Base-by-base conservation (phyloP, 2,797 vertebrate genomes). In the Tinamus major region DNA sequence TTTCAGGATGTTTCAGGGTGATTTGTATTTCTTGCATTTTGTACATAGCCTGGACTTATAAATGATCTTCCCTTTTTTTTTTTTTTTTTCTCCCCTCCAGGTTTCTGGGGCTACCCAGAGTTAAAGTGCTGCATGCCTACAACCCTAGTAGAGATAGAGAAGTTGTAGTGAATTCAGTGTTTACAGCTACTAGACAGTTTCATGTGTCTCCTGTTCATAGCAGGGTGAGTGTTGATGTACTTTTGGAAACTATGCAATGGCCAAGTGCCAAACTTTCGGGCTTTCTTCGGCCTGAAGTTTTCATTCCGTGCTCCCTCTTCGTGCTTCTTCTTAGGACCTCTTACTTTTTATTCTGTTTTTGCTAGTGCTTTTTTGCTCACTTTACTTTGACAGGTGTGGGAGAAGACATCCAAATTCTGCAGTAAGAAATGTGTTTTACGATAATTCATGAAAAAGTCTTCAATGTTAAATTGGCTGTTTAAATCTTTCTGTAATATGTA, bases 121-220 rank as follows among this genome's bases (percentile, higher is more conserved):
- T 98, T 96, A 99, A 99, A 98, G 98, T 98, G 88, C 98, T 99
- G 94, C 97, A 98, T 97, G 98, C 98, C 90, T 98, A 99, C 97
- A 99, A 99, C 97, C 99, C 99, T 89, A 99, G 98, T 95, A 98
- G 98, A 97, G 99, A 99, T 75, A 98, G 98, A 86, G 98, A 99
- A 95, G 98, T 99, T 87, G 98, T 98, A 90, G 98, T 99, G 97
- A 98, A 99, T 96, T 99, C 99, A 48, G 98, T 99, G 98, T 99
- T 99, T 98, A 98, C 99, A 97, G 98, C 98, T 96, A 98, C 98
- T 97, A 98, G 98, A 95, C 98, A 99, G 98, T 99, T 99, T 98
- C 98, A 99, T 97, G 98, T 99, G 97, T 99, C 99, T 98, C 98
- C 99, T 96, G 98, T 98, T 96, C 98, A 99, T 96, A 98, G 98